Evolutionary conservation across 92 coral and sea anemone species (phyloP).

Genomic region (Desmophyllum pertusum): DNA sequence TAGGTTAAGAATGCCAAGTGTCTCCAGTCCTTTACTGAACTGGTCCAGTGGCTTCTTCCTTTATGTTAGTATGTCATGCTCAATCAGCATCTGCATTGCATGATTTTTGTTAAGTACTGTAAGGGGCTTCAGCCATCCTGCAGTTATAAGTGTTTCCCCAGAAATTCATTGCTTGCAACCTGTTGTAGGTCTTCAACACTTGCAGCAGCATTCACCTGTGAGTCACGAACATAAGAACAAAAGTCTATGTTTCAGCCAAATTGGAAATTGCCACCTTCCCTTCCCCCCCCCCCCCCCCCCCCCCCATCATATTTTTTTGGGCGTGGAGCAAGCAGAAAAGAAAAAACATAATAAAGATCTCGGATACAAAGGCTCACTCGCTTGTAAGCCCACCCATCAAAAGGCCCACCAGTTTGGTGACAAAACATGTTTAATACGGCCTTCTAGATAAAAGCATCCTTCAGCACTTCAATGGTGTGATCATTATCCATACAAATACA

Average conservation of each 20-base stretch:
- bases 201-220: conserved; percentile 24
- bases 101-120: conserved; percentile 46
- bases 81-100: conserved; percentile 47
- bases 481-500: no score
- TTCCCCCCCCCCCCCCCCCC: no score
- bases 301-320: no score
- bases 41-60: conserved; percentile 50
- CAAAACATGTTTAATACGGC: no score
- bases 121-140: conserved; percentile 44
- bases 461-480: no score
- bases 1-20: conserved; percentile 31
- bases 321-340: no score
- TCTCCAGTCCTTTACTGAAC: conserved; percentile 42
- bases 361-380: no score
- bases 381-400: no score
- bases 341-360: no score
- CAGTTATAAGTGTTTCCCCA: conserved; percentile 25
- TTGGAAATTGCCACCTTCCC: no score
- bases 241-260: conserved; percentile 13
- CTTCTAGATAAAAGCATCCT: no score
- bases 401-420: no score
- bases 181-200: conserved; percentile 5
- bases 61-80: conserved; percentile 36
- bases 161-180: not conserved
- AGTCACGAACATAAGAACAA: not conserved